phyloP scores from a whole-genome alignment of 2,113 vertebrate genomes.

The Pholis gunnellus region DNA sequence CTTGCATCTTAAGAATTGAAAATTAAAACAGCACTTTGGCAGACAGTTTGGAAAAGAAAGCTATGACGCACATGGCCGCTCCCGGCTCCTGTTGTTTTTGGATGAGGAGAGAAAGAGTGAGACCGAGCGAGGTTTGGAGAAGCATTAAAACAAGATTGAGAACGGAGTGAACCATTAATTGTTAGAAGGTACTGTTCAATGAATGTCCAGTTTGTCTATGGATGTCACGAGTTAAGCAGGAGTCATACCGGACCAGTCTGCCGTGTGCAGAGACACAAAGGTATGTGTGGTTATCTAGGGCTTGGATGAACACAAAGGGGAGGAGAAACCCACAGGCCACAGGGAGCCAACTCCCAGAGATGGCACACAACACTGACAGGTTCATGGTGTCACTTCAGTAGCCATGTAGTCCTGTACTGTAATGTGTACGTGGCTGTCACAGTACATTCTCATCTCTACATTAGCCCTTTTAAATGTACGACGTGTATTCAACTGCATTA shows the following conservation, averaged over 20 bases:
- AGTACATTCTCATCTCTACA: neutral
- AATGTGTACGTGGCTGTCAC: neutral
- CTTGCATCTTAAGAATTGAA: neutral
- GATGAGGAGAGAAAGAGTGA: neutral
- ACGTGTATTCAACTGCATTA: too few species aligned
- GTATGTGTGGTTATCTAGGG: neutral
- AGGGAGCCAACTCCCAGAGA: neutral
- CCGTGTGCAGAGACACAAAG: neutral
- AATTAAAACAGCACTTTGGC: conserved; percentile 7
- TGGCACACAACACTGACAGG: neutral
- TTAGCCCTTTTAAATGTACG: neutral
- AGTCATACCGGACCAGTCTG: neutral
- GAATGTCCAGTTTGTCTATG: too few species aligned
- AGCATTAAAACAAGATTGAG: neutral
- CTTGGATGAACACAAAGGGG: conserved; percentile 8
- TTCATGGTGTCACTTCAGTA: neutral
- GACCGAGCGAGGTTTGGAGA: neutral
- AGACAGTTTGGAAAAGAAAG: neutral
- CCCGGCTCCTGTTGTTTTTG: neutral
- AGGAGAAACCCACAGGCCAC: conserved; percentile 8
- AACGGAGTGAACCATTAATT: neutral
- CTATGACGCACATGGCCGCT: neutral
- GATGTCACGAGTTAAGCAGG: neutral
- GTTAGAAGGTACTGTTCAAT: too few species aligned
- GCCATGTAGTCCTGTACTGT: neutral